These are phyloP conservation scores for Sinocyclocheilus anshuiensis DNA, from an alignment of 2,113 vertebrate genomes.

Conservation along the genomic window DNA sequence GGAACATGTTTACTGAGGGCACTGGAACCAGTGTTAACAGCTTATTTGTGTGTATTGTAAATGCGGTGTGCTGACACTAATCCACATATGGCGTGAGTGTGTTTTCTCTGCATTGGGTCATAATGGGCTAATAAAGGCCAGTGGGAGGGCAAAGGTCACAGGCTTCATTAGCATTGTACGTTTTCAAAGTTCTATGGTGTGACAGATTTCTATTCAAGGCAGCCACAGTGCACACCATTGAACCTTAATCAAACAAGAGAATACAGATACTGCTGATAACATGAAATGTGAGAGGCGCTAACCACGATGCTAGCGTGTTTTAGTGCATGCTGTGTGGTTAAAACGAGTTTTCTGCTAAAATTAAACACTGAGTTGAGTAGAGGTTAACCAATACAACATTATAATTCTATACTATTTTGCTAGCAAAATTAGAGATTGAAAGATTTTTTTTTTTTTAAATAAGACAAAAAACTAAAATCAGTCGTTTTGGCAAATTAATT, in stretches of 20 bases:
- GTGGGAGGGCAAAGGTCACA: slow-evolving; percentile 2
- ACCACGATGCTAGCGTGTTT: not conserved
- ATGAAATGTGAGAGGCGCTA: not conserved
- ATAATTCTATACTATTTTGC: too few species aligned
- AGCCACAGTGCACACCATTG: not conserved
- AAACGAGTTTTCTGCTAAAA: too few species aligned
- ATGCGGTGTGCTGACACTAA: not conserved
- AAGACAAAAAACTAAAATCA: too few species aligned
- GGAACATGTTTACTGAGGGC: not conserved
- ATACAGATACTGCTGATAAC: not conserved
- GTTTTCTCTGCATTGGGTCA: not conserved
- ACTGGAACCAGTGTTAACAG: not conserved
- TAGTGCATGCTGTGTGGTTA: not conserved
- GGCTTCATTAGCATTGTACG: not conserved
- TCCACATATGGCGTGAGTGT: slow-evolving; percentile 8
- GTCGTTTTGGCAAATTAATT: too few species aligned
- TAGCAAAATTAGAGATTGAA: too few species aligned
- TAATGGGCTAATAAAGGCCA: not conserved
- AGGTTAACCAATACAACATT: too few species aligned
- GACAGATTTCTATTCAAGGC: not conserved
- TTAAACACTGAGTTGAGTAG: too few species aligned
- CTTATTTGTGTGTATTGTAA: not conserved
- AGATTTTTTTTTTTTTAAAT: too few species aligned
- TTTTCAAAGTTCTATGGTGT: not conserved
- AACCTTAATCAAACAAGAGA: slow-evolving; percentile 1